These are phyloP conservation scores for Drosophila yooni DNA, from an alignment of 2,888 invertebrate species.

Conservation along the genomic window DNA sequence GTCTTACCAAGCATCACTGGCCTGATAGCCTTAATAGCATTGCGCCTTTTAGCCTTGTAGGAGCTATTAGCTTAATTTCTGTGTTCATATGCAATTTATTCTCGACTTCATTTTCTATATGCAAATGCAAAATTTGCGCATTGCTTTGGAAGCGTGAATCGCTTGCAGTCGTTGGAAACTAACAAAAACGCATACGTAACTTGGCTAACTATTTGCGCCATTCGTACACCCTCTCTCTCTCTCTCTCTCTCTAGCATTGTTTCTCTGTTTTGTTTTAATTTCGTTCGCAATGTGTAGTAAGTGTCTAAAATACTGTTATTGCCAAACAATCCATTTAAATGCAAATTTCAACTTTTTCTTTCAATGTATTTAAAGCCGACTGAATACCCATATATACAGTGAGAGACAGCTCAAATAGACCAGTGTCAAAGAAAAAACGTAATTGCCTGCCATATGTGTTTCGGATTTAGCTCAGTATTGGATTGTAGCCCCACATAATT, in stretches of 20 bases:
- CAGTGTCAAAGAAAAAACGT: too few species aligned
- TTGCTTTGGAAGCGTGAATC: slow-evolving; percentile 19
- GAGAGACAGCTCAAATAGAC: too few species aligned
- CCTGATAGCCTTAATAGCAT: background rate
- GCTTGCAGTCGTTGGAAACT: slow-evolving; percentile 21
- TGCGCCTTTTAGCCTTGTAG: background rate
- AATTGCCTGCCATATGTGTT: too few species aligned
- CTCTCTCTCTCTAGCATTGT: background rate
- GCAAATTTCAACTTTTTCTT: slow-evolving; percentile 34
- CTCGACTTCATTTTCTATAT: slow-evolving; percentile 23
- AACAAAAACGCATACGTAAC: slow-evolving; percentile 54
- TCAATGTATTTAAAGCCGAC: slow-evolving; percentile 12
- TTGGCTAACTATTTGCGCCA: slow-evolving; percentile 4
- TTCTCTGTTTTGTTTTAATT: slow-evolving; percentile 19
- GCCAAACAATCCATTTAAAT: slow-evolving; percentile 24
- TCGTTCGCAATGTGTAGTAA: slow-evolving; percentile 14
- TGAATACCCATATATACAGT: background rate
- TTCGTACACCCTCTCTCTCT: background rate
- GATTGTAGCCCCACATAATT: too few species aligned
- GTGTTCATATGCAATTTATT: background rate
- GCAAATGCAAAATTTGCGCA: slow-evolving; percentile 30
- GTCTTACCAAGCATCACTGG: background rate
- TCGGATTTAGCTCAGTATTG: too few species aligned
- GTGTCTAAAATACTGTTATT: background rate
- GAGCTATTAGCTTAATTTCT: background rate